Conservation (phyloP, 35 echinoderm and acorn worm species). For the Apostichopus californicus region DNA sequence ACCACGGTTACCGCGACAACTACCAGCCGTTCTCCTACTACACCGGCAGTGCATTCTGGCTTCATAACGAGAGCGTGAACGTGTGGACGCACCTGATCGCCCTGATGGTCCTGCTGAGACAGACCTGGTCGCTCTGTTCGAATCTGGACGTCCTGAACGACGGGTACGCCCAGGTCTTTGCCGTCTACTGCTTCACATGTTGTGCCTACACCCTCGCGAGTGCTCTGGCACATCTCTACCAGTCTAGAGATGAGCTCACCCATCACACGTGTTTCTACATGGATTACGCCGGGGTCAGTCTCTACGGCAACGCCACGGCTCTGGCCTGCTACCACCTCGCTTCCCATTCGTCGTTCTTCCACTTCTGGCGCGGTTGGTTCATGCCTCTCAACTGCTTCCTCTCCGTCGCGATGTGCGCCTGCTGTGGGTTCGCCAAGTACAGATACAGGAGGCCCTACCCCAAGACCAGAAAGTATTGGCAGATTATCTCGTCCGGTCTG, state of each 20-base stretch:
- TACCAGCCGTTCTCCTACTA: slow-evolving; percentile 87
- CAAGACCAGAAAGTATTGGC: slow-evolving; percentile 80
- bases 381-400: slow-evolving; percentile 66
- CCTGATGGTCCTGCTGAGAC: slow-evolving; percentile 57
- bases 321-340: slow-evolving; percentile 73
- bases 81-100: slow-evolving; percentile 87
- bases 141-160: slow-evolving; percentile 72
- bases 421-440: slow-evolving; percentile 91
- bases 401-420: slow-evolving; percentile 63
- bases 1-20: slow-evolving; percentile 77
- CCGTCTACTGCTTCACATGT: slow-evolving; percentile 71
- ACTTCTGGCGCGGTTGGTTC: slow-evolving; percentile 49
- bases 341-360: slow-evolving; percentile 64
- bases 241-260: slow-evolving; percentile 75
- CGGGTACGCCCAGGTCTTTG: slow-evolving; percentile 71
- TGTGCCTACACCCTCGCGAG: slow-evolving; percentile 72
- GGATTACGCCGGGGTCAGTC: slow-evolving; percentile 88
- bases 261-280: slow-evolving; percentile 94
- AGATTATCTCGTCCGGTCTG: slow-evolving; percentile 70
- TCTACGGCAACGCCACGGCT: slow-evolving; percentile 63
- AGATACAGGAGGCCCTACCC: slow-evolving; percentile 86
- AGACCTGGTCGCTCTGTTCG: slow-evolving; percentile 51
- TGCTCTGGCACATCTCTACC: slow-evolving; percentile 79
- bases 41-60: slow-evolving; percentile 76
- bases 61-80: slow-evolving; percentile 92